These are phyloP conservation scores for Drosophila tropicalis DNA, from an alignment of 1,140 invertebrate genomes.

Conservation along the genomic window DNA sequence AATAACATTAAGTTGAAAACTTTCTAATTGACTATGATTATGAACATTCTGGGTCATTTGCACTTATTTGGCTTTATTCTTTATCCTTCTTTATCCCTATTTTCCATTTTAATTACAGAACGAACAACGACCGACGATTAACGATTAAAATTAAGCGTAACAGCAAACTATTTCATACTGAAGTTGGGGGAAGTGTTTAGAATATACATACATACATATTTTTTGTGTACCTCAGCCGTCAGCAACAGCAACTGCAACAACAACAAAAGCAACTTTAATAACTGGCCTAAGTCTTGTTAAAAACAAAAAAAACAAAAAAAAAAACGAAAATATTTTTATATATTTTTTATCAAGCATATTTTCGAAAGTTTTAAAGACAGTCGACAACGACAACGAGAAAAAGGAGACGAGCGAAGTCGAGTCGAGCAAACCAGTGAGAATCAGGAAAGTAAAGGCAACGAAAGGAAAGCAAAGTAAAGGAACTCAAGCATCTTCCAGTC, in stretches of 20 bases:
- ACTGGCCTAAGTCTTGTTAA: slow-evolving; percentile 34
- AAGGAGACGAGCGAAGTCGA: not conserved
- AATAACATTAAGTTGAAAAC: not conserved
- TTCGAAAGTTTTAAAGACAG: slow-evolving; percentile 71
- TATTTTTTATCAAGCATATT: slow-evolving; percentile 79
- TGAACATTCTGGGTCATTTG: not conserved
- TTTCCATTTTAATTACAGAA: slow-evolving; percentile 66
- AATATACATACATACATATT: not conserved
- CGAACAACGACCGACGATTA: slow-evolving; percentile 76
- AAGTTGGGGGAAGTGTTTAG: slow-evolving; percentile 65
- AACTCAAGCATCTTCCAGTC: slow-evolving; percentile 5
- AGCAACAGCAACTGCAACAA: slow-evolving; percentile 25
- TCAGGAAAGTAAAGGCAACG: not conserved
- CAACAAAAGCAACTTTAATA: slow-evolving; percentile 37
- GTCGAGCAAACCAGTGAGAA: not conserved
- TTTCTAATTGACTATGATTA: not conserved
- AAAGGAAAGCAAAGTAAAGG: slow-evolving; percentile 5
- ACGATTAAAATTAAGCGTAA: slow-evolving; percentile 70
- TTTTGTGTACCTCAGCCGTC: slow-evolving; percentile 25
- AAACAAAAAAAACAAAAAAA: not conserved
- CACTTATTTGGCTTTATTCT: not conserved
- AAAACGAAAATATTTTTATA: slow-evolving; percentile 43
- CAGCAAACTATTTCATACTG: slow-evolving; percentile 35
- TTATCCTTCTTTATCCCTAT: slow-evolving; percentile 23
- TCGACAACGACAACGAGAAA: slow-evolving; percentile 15